phyloP scores from a whole-genome alignment of 2,113 vertebrate genomes.

The Amblyornis subalaris region DNA sequence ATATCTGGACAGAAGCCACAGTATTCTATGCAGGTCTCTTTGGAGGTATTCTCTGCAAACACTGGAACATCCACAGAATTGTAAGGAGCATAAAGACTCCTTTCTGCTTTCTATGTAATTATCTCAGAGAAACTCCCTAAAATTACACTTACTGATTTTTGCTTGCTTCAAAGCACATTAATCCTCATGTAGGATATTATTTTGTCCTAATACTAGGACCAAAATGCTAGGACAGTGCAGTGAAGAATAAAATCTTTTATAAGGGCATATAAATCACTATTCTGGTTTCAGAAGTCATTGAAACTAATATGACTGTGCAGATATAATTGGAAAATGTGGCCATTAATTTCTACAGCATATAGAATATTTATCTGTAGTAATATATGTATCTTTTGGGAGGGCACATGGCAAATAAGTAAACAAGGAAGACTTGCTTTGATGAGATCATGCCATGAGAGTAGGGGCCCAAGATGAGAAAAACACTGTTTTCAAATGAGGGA shows the following conservation, averaged over 20 bases:
- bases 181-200: neutral
- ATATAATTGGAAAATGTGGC: neutral
- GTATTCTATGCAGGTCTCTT: neutral
- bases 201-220: neutral
- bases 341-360: neutral
- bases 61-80: neutral
- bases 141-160: neutral
- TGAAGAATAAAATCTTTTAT: neutral
- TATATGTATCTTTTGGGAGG: neutral
- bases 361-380: neutral
- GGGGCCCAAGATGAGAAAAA: neutral
- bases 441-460: neutral
- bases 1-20: conserved; percentile 3
- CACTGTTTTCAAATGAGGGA: neutral
- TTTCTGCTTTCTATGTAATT: neutral
- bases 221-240: neutral
- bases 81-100: neutral
- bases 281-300: neutral
- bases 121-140: neutral
- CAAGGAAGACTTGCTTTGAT: neutral
- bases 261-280: neutral
- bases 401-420: neutral
- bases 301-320: neutral
- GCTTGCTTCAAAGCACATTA: neutral
- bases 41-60: neutral